Evolutionary conservation across 2,888 invertebrate genomes (phyloP).

Genomic region (Sphinx pinastri): DNA sequence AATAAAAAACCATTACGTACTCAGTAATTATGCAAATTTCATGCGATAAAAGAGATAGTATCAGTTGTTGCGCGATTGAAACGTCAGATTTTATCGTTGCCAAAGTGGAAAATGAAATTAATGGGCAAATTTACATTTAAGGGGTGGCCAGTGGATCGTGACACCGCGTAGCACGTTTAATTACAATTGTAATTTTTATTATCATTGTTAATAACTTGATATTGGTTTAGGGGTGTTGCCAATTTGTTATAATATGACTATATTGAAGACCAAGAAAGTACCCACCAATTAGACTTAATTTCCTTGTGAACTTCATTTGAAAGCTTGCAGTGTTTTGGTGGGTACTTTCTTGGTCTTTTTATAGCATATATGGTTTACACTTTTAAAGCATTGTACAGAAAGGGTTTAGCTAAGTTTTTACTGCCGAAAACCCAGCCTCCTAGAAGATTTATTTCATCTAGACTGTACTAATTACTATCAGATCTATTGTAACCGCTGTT

Average conservation of each 20-base stretch:
- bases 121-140: conserved; percentile 69
- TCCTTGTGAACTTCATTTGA: neutral
- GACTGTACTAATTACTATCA: too few species aligned
- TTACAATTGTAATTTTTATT: conserved; percentile 14
- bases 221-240: neutral
- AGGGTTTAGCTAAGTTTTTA: too few species aligned
- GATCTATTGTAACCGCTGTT: too few species aligned
- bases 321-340: neutral
- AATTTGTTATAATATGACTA: neutral
- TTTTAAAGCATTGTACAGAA: too few species aligned
- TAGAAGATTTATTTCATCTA: too few species aligned
- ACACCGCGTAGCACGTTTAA: conserved; percentile 21
- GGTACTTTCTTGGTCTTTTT: too few species aligned
- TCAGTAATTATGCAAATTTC: conserved; percentile 70
- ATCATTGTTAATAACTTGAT: conserved; percentile 18
- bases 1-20: conserved; percentile 31
- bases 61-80: conserved; percentile 63
- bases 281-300: too few species aligned
- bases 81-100: conserved; percentile 63
- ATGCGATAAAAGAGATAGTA: conserved; percentile 64
- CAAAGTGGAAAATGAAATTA: conserved; percentile 71
- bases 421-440: too few species aligned
- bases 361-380: too few species aligned
- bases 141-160: conserved; percentile 37
- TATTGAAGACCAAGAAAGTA: too few species aligned